Evolutionary conservation across 2,797 vertebrate genomes (phyloP).

Genomic region (Myotis findleyi): DNA sequence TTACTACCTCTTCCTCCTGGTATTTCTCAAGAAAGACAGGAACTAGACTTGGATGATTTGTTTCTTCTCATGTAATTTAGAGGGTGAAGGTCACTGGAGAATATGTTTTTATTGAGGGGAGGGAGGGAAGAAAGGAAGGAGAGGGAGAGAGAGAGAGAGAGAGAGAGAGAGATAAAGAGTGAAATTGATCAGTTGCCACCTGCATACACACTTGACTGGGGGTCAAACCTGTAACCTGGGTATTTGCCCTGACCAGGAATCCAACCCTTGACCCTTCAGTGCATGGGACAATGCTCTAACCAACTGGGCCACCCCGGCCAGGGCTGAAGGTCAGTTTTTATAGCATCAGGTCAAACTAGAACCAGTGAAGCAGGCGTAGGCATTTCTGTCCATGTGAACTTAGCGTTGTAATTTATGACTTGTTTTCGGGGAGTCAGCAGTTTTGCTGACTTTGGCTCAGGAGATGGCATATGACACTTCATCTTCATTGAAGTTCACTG

Average conservation of each 20-base stretch:
- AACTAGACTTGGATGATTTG: background rate
- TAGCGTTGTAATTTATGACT: background rate
- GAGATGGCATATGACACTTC: background rate
- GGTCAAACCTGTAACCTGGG: background rate
- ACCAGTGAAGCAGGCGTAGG: background rate
- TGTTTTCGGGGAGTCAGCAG: background rate
- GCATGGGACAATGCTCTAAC: background rate
- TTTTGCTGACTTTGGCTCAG: background rate
- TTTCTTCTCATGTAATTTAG: background rate
- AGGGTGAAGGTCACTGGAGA: background rate
- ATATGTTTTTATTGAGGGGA: background rate
- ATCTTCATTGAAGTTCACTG: background rate
- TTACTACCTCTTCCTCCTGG: background rate
- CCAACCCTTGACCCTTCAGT: background rate
- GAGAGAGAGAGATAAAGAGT: too few relatives aligned
- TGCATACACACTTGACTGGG: background rate
- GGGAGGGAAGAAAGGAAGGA: too few relatives aligned
- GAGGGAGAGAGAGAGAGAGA: background rate
- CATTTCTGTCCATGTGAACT: background rate
- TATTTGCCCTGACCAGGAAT: background rate
- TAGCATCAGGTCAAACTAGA: rapidly evolving
- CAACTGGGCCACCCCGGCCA: background rate
- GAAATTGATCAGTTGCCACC: background rate
- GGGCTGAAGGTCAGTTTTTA: background rate
- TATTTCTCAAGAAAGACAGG: background rate